Percentiles rank a stretch among this genome's conserved stretches.
Evolutionary conservation across 1,140 invertebrate species (phyloP).

Genomic region (Heterodera carotae): DNA sequence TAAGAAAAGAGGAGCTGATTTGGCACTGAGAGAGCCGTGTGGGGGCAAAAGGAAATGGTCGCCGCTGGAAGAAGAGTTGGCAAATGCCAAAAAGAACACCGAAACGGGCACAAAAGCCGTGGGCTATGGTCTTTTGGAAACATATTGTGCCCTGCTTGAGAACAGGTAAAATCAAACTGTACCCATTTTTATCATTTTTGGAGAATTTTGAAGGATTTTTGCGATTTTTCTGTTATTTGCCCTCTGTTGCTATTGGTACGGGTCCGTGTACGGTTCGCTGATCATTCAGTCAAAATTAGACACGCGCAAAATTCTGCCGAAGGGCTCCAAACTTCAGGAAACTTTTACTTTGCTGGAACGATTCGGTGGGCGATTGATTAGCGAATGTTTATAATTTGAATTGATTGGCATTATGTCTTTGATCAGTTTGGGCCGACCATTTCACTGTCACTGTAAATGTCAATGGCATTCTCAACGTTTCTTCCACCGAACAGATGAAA

Average conservation of each 20-base stretch:
- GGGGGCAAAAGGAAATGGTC: slow-evolving; percentile 1
- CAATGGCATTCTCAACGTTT: slow-evolving; percentile 54
- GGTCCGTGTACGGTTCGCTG: slow-evolving; percentile 44
- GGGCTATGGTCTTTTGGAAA: slow-evolving; percentile 3
- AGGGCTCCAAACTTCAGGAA: slow-evolving; percentile 54
- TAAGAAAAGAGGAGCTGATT: neutral
- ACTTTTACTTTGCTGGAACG: slow-evolving; percentile 52
- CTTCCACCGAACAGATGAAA: slow-evolving; percentile 36
- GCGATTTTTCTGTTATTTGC: slow-evolving; percentile 9
- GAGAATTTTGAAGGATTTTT: slow-evolving; percentile 25
- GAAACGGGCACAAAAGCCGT: neutral
- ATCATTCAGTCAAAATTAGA: slow-evolving; percentile 57
- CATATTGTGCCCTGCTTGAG: slow-evolving; percentile 47
- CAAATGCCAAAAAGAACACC: neutral
- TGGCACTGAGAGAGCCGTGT: neutral
- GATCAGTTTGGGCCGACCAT: slow-evolving; percentile 59
- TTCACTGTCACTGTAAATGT: slow-evolving; percentile 62
- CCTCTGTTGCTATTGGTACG: slow-evolving; percentile 50
- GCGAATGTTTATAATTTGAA: slow-evolving; percentile 5
- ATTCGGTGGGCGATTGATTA: slow-evolving; percentile 43
- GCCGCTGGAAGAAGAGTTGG: neutral
- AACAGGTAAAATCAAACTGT: slow-evolving; percentile 26
- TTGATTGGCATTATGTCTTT: no score
- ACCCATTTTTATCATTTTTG: neutral
- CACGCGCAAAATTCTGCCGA: slow-evolving; percentile 59